A percentile compares a stretch with the other conserved stretches of the same genome.
These are phyloP conservation scores for Chionoecetes opilio DNA, from an alignment of 1,140 invertebrate species.

Conservation along the genomic window DNA sequence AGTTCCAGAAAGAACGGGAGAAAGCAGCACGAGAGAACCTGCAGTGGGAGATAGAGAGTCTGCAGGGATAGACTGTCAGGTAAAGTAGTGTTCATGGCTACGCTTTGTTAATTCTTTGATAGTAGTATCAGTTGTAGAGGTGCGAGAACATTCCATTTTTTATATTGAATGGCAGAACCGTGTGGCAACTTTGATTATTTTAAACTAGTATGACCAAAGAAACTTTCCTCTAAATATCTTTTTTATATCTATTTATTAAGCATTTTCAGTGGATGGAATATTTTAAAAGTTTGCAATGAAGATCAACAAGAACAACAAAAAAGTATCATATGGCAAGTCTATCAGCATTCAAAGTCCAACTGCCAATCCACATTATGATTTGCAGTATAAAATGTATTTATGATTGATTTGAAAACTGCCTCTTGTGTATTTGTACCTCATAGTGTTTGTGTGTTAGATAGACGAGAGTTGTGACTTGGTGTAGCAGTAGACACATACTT, in stretches of 20 bases:
- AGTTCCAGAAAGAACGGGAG: constrained; percentile 69
- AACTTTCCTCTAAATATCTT: not conserved
- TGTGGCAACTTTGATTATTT: not conserved
- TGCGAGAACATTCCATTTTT: not conserved
- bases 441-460: too few relatives aligned
- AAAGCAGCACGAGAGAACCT: constrained; percentile 73
- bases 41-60: constrained; percentile 64
- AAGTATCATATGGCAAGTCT: too few relatives aligned
- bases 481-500: too few relatives aligned
- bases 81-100: not conserved
- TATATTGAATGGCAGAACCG: not conserved
- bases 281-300: too few relatives aligned
- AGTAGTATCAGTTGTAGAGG: not conserved
- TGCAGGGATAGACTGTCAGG: constrained; percentile 42
- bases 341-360: too few relatives aligned
- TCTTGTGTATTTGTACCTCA: too few relatives aligned
- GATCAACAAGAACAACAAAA: too few relatives aligned
- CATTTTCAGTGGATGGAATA: too few relatives aligned
- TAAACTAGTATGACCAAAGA: not conserved
- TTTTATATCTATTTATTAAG: not conserved
- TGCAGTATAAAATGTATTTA: too few relatives aligned
- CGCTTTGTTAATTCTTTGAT: not conserved
- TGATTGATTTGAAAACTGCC: too few relatives aligned
- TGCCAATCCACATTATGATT: too few relatives aligned
- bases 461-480: too few relatives aligned